Evolutionary conservation across 2,797 vertebrate species (phyloP), one percentile per base, ranked within the genome.

Genomic region (Clarias laeviceps): DNA sequence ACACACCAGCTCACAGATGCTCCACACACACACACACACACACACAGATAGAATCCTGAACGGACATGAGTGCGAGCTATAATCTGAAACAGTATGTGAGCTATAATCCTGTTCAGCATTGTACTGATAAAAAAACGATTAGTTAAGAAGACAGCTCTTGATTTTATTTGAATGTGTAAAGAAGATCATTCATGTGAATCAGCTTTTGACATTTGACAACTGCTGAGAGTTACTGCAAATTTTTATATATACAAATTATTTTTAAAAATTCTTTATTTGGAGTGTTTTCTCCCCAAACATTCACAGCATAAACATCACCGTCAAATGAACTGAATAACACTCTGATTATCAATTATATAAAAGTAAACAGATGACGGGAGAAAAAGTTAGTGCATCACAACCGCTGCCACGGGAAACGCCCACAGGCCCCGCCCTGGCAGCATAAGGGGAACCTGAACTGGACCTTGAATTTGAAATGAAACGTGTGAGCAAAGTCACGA

Each of bases 1-100:
- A 84, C 82, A 80, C 37, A n/a, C 27, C 68, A 64, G 65, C 57
- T 24, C 22, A 45, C 45, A 45, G 45, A 45, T 45, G 45, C 45
- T 45, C 45, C 45, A 45, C 45, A 45, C 65, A 9, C 34, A 56
- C 68, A 37, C 54, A 69, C 45, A 57, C 37, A 57, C 20, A 29
- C 37, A 79, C 34, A 80, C 34, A 40, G 22, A 9, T 72, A 50
- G 17, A 74, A 54, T 7, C 22, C 1, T 17, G 22, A 64, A 64
- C 18, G 15, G 77, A 64, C 34, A 45, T 4, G 24, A 79, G 17
- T 18, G 24, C 24, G 54, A 34, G 73, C 29, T 59, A 11, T 18
- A 22, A 29, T 61, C 15, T 24, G 2, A 54, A 18, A 29, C 72
- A 27, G 40, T 20, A 11, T 18, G 45, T 4, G 9, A 56, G n/a